phyloP scores from a whole-genome alignment of 2,888 invertebrate genomes.

The Polietes domitor region DNA sequence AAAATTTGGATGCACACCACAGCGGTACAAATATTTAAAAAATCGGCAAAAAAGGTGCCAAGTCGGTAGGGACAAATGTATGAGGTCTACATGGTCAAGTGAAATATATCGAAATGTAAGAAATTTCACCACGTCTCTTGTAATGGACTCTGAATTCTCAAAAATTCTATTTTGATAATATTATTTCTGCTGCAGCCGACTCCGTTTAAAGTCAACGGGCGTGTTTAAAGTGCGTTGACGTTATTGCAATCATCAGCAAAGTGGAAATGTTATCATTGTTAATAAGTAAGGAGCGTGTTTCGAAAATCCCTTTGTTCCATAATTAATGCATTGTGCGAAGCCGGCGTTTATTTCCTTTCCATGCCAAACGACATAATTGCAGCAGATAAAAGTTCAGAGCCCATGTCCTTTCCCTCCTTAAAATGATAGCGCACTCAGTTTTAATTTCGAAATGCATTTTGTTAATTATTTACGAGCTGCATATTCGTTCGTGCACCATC shows the following conservation, averaged over 20 bases:
- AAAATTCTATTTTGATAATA: no score
- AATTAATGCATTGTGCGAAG: neutral
- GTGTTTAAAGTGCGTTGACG: neutral
- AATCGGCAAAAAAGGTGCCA: no score
- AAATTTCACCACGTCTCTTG: no score
- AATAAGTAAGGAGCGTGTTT: neutral
- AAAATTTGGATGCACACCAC: no score
- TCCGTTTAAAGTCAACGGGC: no score
- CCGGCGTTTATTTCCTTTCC: neutral
- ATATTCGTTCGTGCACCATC: neutral
- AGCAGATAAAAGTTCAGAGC: neutral
- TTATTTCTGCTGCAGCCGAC: no score
- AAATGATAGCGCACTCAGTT: conserved; percentile 6
- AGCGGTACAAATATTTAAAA: no score
- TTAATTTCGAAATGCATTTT: conserved; percentile 23
- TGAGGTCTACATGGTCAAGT: no score
- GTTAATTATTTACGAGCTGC: conserved; percentile 20
- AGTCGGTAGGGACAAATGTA: no score
- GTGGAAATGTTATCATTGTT: neutral
- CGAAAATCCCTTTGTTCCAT: neutral
- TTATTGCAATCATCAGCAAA: neutral
- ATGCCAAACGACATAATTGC: neutral
- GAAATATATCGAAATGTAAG: no score
- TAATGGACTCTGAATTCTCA: no score
- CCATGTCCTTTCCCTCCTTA: neutral